Percentiles rank a stretch among this genome's conserved stretches.
These are phyloP conservation scores for Xenops minutus DNA, from an alignment of 2,797 vertebrate genomes.

Conservation along the genomic window DNA sequence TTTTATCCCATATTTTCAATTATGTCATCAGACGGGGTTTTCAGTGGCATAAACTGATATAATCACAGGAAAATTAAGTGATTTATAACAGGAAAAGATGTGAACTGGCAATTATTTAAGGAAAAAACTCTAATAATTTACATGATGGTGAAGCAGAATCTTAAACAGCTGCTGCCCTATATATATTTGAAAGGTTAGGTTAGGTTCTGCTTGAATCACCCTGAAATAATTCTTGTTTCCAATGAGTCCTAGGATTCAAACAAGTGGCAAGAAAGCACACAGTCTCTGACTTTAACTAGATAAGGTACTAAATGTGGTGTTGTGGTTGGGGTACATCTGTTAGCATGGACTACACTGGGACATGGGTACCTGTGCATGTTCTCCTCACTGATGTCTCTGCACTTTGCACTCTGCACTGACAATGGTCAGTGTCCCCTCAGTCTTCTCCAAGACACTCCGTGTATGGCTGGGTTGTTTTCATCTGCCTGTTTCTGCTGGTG, in stretches of 20 bases:
- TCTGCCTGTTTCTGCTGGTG: not conserved
- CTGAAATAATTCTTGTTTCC: not conserved
- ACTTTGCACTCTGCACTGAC: no score
- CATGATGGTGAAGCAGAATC: not conserved
- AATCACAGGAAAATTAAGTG: not conserved
- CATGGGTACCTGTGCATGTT: not conserved
- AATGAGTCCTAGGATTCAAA: not conserved
- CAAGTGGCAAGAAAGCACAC: not conserved
- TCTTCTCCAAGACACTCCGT: not conserved
- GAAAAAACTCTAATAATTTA: not conserved
- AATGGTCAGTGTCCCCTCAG: not conserved
- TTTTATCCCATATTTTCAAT: constrained; percentile 32
- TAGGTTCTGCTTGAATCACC: not conserved
- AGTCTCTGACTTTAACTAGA: not conserved
- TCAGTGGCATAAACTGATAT: not conserved
- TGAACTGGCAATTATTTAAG: not conserved
- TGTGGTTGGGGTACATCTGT: accelerated
- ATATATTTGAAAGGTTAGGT: not conserved
- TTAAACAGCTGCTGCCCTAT: not conserved
- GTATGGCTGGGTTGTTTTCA: not conserved
- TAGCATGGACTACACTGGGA: not conserved
- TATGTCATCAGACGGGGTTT: constrained; percentile 17
- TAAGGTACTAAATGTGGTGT: not conserved
- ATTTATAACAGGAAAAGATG: not conserved
- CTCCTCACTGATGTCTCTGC: not conserved